Conservation (phyloP, 2,888 invertebrate genomes). For the Watsonalla binaria region DNA sequence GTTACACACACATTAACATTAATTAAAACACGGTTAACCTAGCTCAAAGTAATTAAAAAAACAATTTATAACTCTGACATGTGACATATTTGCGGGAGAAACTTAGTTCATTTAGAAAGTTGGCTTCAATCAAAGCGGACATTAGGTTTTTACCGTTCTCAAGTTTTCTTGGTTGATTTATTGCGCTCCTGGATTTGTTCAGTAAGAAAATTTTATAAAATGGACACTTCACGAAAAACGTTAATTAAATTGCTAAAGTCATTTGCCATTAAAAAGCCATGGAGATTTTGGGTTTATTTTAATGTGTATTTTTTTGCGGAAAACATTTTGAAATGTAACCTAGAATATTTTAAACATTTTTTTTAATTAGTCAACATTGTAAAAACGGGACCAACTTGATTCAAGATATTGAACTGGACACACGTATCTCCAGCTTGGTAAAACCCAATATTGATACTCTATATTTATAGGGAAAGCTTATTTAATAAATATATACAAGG, state of each 20-base stretch:
- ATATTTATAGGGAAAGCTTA: no score
- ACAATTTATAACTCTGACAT: not conserved
- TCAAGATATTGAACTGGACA: no score
- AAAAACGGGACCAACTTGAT: no score
- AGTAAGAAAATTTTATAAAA: conserved; percentile 10
- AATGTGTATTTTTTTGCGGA: not conserved
- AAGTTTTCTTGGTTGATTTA: conserved; percentile 24
- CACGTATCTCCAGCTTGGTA: no score
- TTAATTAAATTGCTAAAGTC: conserved; percentile 1
- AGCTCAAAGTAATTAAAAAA: not conserved
- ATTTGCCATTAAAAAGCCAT: conserved; percentile 2
- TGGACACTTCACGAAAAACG: not conserved
- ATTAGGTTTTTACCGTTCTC: conserved; percentile 22
- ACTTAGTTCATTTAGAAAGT: conserved; percentile 7
- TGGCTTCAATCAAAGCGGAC: conserved; percentile 20
- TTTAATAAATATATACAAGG: no score
- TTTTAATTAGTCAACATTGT: no score
- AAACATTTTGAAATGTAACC: no score
- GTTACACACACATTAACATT: no score
- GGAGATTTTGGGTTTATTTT: not conserved
- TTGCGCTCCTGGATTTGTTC: conserved; percentile 12
- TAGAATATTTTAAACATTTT: no score
- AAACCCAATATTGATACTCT: no score
- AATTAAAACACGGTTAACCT: not conserved
- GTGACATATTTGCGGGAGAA: not conserved